Evolutionary conservation across 2,113 vertebrate genomes (phyloP), one percentile per base, ranked within the genome.

Genomic region (Bufo bufo): DNA sequence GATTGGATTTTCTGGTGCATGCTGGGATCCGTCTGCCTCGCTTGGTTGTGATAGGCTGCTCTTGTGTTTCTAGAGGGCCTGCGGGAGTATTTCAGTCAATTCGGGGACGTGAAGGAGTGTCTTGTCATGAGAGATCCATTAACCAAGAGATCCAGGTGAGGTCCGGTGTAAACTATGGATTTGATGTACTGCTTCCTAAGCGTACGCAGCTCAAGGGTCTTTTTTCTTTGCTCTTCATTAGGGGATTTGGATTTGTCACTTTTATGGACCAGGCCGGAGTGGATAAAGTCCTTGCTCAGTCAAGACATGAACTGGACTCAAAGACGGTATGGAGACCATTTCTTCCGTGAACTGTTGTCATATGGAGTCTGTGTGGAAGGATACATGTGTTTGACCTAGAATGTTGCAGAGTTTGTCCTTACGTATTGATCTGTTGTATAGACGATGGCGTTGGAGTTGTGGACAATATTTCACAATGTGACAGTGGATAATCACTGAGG

Each of bases 61-160:
- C 56, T 92, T 94, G 91, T 95, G 90, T 91, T 95, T 94, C 89
- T 96, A 99, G 98, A 99, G 95, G 98, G 98, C 91, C 93, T 99
- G 95, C 98, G 98, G 93, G 98, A 99, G 91, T 99, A 99, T 95
- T 99, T 99, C 94, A 97, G 98, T 95, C 98, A 99, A 95, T 99
- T 99, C 92, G 98, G 98, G 85, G 98, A 99, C 91, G 98, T 99
- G 96, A 99, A 99, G 94, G 98, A 99, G 97, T 99, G 98, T 94
- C 98, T 99, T 97, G 98, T 99, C 95, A 99, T 99, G 98, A 95
- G 98, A 94, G 98, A 99, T 97, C 98, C 98, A 89, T 95, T 99
- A 96, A 99, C 98, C 91, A 99, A 99, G 95, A 96, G 98, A 94
- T 99, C 98, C 94, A 99, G 98, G 98, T 99, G 95, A 99, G 95